Evolutionary conservation across 1,140 invertebrate species (phyloP), one percentile per base, ranked within the genome.

Genomic region (Chelonus insularis): DNA sequence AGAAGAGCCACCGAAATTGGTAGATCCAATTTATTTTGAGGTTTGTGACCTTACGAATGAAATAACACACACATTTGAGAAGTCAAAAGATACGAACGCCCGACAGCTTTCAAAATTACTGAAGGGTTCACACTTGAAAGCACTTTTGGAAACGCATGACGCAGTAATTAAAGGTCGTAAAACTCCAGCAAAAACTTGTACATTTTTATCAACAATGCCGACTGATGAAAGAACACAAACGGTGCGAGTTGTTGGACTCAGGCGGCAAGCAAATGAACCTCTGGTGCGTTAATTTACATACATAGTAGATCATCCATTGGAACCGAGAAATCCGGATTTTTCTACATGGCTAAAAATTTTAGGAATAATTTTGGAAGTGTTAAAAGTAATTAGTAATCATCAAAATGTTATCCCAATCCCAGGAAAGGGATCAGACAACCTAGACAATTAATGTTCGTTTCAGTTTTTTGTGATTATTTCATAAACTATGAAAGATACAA

Each of bases 191-290:
- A 59, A 67, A 45, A 14, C 62, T 45, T 25, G 51, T 57, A 29
- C 52, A 45, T 34, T 25, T 9, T 20, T 62, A 23, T 56, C 64
- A 41, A 67, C 60, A n/a, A 82, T 81, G 74, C 80, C 77, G 1
- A 66, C 65, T 32, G 72, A 77, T 68, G 75, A 73, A 12, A 73
- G 69, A 65, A 67, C 85, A 68, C 76, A 83, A 80, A 68, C 80
- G 14, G 67, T 96, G n/a, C 88, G 94, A 77, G 89, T 97, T 81
- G 93, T 98, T 32, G 93, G 94, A 14, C 85, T 98, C 9, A 86
- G 93, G 37, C 94, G 95, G 74, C 89, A 89, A 72, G 88, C 89
- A 48, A 90, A 94, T 66, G 94, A 97, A 79, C 95, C 95, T 4
- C 80, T 98, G 78, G 94, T 95, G n/a, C n/a, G n/a, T n/a, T n/a